Percentiles rank a stretch among this genome's conserved stretches.
phyloP scores from a whole-genome alignment of 2,888 invertebrate genomes.

The Carcina quercana region DNA sequence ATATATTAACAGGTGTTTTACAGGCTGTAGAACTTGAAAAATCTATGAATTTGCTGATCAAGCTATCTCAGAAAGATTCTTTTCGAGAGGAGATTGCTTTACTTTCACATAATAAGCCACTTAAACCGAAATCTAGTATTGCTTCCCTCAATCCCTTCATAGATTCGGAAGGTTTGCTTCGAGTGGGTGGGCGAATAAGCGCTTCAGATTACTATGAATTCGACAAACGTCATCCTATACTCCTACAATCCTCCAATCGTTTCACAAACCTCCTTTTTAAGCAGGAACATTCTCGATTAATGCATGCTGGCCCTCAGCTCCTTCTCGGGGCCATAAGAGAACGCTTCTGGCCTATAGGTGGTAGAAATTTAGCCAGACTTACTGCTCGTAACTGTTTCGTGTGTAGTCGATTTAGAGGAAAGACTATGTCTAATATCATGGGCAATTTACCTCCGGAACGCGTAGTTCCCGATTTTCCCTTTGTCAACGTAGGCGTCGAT shows the following conservation, averaged over 20 bases:
- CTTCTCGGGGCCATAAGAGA: slow-evolving; percentile 15
- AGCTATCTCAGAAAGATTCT: slow-evolving; percentile 14
- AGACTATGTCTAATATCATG: slow-evolving; percentile 10
- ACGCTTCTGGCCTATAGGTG: slow-evolving; percentile 19
- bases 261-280: slow-evolving; percentile 17
- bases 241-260: slow-evolving; percentile 23
- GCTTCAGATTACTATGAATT: slow-evolving; percentile 15
- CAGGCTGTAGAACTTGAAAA: slow-evolving; percentile 5
- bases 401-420: slow-evolving; percentile 8
- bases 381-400: slow-evolving; percentile 8
- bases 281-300: slow-evolving; percentile 14
- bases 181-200: slow-evolving; percentile 21
- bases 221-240: slow-evolving; percentile 23
- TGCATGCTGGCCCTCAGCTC: slow-evolving; percentile 22
- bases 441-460: slow-evolving; percentile 11
- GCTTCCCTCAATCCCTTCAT: slow-evolving; percentile 16
- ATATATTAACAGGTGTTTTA: slow-evolving; percentile 9
- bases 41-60: slow-evolving; percentile 13
- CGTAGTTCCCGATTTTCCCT: slow-evolving; percentile 10
- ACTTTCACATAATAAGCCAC: slow-evolving; percentile 8
- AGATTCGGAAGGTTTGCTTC: slow-evolving; percentile 16
- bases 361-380: slow-evolving; percentile 14
- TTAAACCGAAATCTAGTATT: slow-evolving; percentile 9
- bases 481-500: slow-evolving; percentile 4
- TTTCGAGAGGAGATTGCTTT: slow-evolving; percentile 21